Evolutionary conservation across 2,797 vertebrate genomes (phyloP).

Genomic region (Acanthis flammea): DNA sequence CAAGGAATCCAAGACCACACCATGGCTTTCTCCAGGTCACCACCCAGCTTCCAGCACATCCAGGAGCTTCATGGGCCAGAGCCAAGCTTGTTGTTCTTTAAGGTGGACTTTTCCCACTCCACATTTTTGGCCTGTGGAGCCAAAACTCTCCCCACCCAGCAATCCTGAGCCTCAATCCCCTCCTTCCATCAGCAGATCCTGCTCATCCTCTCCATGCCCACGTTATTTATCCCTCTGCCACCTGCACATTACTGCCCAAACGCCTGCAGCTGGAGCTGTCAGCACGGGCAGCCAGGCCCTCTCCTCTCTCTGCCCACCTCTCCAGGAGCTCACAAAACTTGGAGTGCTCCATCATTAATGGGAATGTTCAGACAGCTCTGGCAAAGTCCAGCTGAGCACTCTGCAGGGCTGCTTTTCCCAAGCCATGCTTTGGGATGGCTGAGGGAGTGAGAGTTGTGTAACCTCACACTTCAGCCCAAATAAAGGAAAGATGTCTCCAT

Average conservation of each 20-base stretch:
- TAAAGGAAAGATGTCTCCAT: background rate
- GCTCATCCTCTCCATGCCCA: fast-evolving
- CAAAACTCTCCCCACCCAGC: background rate
- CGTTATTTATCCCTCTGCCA: background rate
- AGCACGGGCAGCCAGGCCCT: background rate
- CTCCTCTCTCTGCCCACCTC: background rate
- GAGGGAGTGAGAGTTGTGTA: background rate
- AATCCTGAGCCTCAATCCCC: fast-evolving
- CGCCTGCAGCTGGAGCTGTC: background rate
- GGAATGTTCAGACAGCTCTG: background rate
- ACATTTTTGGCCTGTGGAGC: background rate
- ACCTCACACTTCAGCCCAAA: background rate
- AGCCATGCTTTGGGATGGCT: background rate
- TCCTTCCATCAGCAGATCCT: background rate
- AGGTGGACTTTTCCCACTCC: background rate
- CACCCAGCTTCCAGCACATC: background rate
- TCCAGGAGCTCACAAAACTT: background rate
- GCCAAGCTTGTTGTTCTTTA: fast-evolving
- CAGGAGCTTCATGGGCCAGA: background rate
- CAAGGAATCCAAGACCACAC: background rate
- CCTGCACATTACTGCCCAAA: background rate
- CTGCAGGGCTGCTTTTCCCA: background rate
- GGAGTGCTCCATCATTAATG: fast-evolving
- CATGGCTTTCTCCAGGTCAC: fast-evolving
- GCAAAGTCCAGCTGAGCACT: background rate